These are phyloP conservation scores for Aphelocoma californica DNA, from an alignment of 2,797 vertebrate genomes.

Conservation along the genomic window DNA sequence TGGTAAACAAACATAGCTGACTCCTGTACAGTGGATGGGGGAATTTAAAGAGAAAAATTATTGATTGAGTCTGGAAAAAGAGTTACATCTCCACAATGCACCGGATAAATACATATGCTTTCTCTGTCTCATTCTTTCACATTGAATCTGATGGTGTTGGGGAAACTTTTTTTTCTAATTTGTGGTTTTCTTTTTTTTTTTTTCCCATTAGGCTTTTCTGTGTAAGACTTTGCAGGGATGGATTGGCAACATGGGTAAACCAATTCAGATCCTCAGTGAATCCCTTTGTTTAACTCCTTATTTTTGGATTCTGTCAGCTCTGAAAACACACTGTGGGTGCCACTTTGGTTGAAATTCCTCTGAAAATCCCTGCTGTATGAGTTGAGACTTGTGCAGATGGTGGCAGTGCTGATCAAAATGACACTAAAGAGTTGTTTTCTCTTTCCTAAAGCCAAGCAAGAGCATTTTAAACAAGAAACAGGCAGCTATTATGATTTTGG, in stretches of 20 bases:
- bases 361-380: neutral
- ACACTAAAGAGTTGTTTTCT: slow-evolving; percentile 9
- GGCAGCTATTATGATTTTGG: neutral
- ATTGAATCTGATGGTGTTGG: neutral
- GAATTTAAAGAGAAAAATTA: slow-evolving; percentile 38
- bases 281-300: slow-evolving; percentile 15
- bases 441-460: slow-evolving; percentile 18
- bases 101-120: neutral
- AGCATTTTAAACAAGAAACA: neutral
- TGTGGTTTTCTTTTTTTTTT: neutral
- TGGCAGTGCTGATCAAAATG: slow-evolving; percentile 33
- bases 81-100: neutral
- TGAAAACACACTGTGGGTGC: neutral
- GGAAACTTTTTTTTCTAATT: neutral
- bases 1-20: slow-evolving; percentile 62
- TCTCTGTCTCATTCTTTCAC: neutral
- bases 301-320: neutral
- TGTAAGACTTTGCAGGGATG: neutral
- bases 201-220: neutral
- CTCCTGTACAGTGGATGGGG: neutral
- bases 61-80: slow-evolving; percentile 29
- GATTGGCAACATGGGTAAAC: neutral
- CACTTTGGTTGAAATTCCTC: neutral
- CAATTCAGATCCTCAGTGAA: neutral
- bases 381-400: slow-evolving; percentile 29